Conservation (phyloP, 1,140 invertebrate genomes). For the Drosophila lowei region DNA sequence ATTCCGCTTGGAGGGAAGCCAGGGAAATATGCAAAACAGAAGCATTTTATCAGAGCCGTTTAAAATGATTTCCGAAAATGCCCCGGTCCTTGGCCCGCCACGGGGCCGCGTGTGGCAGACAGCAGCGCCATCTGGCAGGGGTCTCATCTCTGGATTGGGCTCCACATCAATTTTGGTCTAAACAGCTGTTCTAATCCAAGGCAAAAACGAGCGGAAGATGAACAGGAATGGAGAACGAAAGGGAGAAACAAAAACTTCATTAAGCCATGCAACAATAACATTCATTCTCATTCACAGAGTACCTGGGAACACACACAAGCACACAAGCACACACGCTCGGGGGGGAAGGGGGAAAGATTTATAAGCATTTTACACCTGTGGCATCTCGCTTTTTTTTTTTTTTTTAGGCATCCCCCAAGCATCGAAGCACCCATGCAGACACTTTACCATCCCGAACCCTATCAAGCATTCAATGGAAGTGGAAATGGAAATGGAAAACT, state of each 20-base stretch:
- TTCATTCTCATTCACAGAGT: slow-evolving; percentile 36
- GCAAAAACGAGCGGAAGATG: not conserved
- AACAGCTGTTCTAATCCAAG: slow-evolving; percentile 23
- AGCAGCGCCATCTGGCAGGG: slow-evolving; percentile 11
- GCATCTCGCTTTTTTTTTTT: slow-evolving; percentile 52
- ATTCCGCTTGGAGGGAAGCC: slow-evolving; percentile 3
- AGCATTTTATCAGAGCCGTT: slow-evolving; percentile 15
- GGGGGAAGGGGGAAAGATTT: slow-evolving; percentile 47
- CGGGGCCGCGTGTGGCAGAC: slow-evolving; percentile 11
- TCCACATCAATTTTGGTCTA: slow-evolving; percentile 36
- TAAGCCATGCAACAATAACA: slow-evolving; percentile 71
- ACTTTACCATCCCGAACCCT: no score
- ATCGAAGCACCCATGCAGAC: no score
- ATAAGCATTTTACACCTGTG: slow-evolving; percentile 74
- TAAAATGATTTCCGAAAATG: slow-evolving; percentile 13
- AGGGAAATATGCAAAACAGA: slow-evolving; percentile 16
- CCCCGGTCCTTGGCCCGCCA: not conserved
- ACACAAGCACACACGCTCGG: not conserved
- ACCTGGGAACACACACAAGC: not conserved
- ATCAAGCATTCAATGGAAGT: slow-evolving; percentile 21
- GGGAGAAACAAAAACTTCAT: slow-evolving; percentile 59
- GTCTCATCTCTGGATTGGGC: slow-evolving; percentile 1
- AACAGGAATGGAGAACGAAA: not conserved
- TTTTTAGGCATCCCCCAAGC: slow-evolving; percentile 22
- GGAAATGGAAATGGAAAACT: slow-evolving; percentile 42